These are phyloP conservation scores for Drosophila arawakana DNA, from an alignment of 1,140 invertebrate species.

Conservation along the genomic window DNA sequence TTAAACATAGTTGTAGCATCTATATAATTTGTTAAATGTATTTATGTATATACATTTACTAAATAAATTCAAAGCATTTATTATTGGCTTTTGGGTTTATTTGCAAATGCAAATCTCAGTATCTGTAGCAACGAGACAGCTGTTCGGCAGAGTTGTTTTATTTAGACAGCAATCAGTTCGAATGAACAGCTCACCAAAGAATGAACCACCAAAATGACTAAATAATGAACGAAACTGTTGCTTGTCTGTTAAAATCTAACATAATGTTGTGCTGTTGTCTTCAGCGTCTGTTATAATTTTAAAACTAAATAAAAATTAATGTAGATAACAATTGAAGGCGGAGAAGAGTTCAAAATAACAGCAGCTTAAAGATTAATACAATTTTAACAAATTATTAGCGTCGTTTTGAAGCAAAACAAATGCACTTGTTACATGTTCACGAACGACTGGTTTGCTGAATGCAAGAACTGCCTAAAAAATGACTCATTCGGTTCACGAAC, in stretches of 20 bases:
- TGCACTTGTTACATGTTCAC: slow-evolving; percentile 8
- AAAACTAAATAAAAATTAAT: too few species aligned
- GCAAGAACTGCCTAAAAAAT: not conserved
- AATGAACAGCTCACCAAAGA: not conserved
- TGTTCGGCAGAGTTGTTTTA: slow-evolving; percentile 19
- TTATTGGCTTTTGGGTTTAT: not conserved
- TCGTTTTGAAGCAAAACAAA: not conserved
- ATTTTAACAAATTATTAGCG: too few species aligned
- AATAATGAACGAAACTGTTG: not conserved
- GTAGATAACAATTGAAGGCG: too few species aligned
- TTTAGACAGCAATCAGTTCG: not conserved
- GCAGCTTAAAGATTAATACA: too few species aligned
- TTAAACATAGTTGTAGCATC: not conserved
- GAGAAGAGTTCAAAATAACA: too few species aligned
- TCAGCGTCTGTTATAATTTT: too few species aligned
- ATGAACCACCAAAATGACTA: not conserved
- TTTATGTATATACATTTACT: slow-evolving; percentile 14
- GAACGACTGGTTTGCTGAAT: not conserved
- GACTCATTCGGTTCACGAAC: slow-evolving; percentile 24
- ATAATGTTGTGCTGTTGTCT: too few species aligned
- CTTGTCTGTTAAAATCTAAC: too few species aligned
- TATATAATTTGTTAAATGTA: not conserved
- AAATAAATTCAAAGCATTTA: slow-evolving; percentile 6
- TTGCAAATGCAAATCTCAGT: slow-evolving; percentile 8
- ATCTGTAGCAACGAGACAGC: slow-evolving; percentile 20